These are phyloP conservation scores for Myotis brandtii DNA, from an alignment of 2,113 vertebrate species.

Conservation along the genomic window DNA sequence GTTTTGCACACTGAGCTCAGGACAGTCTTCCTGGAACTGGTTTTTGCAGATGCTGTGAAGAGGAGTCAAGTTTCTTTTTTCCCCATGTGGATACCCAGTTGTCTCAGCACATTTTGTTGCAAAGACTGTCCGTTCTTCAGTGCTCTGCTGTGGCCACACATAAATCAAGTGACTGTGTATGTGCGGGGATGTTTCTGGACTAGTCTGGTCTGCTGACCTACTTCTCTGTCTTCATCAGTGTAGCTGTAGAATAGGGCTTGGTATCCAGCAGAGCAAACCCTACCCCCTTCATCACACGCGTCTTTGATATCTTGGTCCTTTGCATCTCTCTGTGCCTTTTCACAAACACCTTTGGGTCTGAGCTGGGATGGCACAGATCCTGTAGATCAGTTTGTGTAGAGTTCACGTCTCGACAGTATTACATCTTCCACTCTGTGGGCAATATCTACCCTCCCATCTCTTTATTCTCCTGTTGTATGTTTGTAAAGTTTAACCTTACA, in stretches of 20 bases:
- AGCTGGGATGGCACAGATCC: rapidly evolving
- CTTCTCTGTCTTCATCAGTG: neutral
- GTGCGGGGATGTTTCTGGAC: neutral
- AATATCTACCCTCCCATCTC: neutral
- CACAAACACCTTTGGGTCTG: neutral
- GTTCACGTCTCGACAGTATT: neutral
- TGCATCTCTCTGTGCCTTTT: neutral
- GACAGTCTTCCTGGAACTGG: neutral
- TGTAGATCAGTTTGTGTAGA: neutral
- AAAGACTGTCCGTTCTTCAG: rapidly evolving
- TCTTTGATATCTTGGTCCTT: neutral
- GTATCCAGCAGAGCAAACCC: neutral
- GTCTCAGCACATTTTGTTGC: neutral
- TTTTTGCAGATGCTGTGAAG: neutral
- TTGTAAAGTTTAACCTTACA: neutral
- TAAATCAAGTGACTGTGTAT: neutral
- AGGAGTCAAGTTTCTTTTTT: neutral
- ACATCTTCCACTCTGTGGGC: neutral
- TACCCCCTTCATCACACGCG: neutral
- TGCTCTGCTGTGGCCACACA: neutral
- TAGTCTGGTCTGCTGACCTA: neutral
- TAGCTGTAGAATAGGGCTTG: neutral
- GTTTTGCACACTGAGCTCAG: neutral
- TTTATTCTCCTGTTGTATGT: neutral
- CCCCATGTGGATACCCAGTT: neutral